Percentiles rank a stretch among this genome's conserved stretches.
phyloP scores from a whole-genome alignment of 2,888 invertebrate genomes.

The Drosophila heteroneura region DNA sequence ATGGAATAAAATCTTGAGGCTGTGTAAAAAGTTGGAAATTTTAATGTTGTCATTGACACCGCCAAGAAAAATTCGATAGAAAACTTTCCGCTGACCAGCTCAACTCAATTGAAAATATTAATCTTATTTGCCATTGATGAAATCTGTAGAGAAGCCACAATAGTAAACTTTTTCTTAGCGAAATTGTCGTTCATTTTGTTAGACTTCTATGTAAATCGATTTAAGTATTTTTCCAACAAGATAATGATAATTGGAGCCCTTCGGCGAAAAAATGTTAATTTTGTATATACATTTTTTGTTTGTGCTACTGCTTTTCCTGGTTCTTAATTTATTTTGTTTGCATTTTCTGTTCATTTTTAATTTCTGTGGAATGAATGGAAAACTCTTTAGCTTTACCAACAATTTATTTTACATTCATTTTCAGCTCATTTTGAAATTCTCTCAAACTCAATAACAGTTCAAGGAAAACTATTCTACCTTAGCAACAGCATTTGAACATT shows the following conservation, averaged over 20 bases:
- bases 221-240: conserved; percentile 19
- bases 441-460: not conserved
- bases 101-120: conserved; percentile 45
- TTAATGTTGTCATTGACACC: conserved; percentile 49
- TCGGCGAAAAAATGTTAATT: not conserved
- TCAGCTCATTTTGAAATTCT: not conserved
- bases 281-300: not conserved
- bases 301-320: not conserved
- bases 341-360: not conserved
- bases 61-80: conserved; percentile 10
- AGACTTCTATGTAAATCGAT: conserved; percentile 29
- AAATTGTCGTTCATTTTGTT: conserved; percentile 20
- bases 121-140: conserved; percentile 56
- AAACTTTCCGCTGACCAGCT: conserved; percentile 39
- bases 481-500: not conserved
- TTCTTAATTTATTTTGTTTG: not conserved
- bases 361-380: not conserved
- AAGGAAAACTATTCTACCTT: conserved; percentile 10
- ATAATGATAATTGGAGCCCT: conserved; percentile 13
- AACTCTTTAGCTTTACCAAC: conserved; percentile 10
- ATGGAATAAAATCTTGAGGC: conserved; percentile 23
- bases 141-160: conserved; percentile 18
- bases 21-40: conserved; percentile 35
- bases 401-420: not conserved
- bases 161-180: not conserved